Conservation (phyloP, 2,113 vertebrate genomes). For the Dascyllus trimaculatus region DNA sequence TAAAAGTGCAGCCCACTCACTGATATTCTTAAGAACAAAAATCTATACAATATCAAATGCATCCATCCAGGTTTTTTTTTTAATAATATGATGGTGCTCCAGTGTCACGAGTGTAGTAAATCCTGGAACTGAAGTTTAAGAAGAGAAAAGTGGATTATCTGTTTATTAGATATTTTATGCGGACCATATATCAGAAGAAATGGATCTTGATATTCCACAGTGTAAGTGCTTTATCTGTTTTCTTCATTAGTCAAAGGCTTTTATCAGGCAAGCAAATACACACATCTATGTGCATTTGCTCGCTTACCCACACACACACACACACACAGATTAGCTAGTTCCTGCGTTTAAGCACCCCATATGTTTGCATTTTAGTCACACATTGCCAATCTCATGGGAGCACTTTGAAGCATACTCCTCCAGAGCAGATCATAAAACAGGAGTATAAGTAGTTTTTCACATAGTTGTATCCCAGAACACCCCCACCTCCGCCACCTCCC, state of each 20-base stretch:
- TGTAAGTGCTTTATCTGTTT: slow-evolving; percentile 81
- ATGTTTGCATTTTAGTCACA: slow-evolving; percentile 88
- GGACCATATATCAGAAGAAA: slow-evolving; percentile 70
- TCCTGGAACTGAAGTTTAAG: slow-evolving; percentile 52
- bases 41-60: too few species aligned
- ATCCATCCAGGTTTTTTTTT: slow-evolving; percentile 14
- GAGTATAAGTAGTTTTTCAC: slow-evolving; percentile 80
- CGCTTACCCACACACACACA: slow-evolving; percentile 10
- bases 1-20: too few species aligned
- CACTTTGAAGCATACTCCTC: slow-evolving; percentile 83
- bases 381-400: slow-evolving; percentile 81
- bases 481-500: slow-evolving; percentile 40
- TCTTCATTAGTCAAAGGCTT: slow-evolving; percentile 77
- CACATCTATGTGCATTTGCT: background rate
- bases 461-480: slow-evolving; percentile 75
- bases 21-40: too few species aligned
- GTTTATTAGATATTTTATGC: slow-evolving; percentile 83
- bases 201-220: slow-evolving; percentile 62
- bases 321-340: slow-evolving; percentile 76
- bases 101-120: slow-evolving; percentile 59
- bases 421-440: slow-evolving; percentile 83
- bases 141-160: slow-evolving; percentile 72
- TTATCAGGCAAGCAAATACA: slow-evolving; percentile 39
- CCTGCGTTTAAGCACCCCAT: slow-evolving; percentile 83
- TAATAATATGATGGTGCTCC: slow-evolving; percentile 41